Base-by-base conservation (phyloP, 64 coral and sea anemone genomes). In the Cladopsammia gracilis region DNA sequence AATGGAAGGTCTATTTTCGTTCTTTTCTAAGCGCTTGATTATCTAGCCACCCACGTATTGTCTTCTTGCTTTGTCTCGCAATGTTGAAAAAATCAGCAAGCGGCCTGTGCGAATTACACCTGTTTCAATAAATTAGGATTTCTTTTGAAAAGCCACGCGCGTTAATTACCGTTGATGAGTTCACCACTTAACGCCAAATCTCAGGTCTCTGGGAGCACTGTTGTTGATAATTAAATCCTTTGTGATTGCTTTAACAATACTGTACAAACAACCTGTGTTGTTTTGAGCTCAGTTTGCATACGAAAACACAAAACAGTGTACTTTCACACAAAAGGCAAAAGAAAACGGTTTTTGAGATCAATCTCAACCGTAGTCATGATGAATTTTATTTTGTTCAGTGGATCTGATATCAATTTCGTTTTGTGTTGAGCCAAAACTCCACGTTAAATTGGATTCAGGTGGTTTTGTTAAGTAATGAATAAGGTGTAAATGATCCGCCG, bases 191-290 rank as follows among this genome's bases (percentile, higher is more conserved):
- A 14, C 20, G 80, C 44, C 20, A 65, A 84, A 68, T 84, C 44
- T 84, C 25, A 44, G 59, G 54, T 82, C 26, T 20, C 34, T 64
- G 47, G 78, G 58, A 44, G 26, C 43, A 84, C 8, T 66, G 80
- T 66, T 84, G 80, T 84, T 84, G 5, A 52, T 84, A 84, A 67
- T 84, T 67, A 49, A 84, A 84, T 68, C 62, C 58, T 84, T 84
- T 84, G 80, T 84, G 80, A 84, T 84, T 84, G 80, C 59, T 13
- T 84, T 84, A 84, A 84, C 62, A 84, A 84, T 84, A 67, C 78
- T 46, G 78, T 64, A 64, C 58, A 82, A 82, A 82, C 78, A 82
- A 84, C 80, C 80, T 84, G 80, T 47, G 60, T 67, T 84, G 80
- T 84, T 84, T 84, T 84, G 80, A 68, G n/a, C 15, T 13, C 44